Evolutionary conservation across 2,888 invertebrate genomes (phyloP), one percentile per base, ranked within the genome.

Genomic region (Eretmocerus hayati): DNA sequence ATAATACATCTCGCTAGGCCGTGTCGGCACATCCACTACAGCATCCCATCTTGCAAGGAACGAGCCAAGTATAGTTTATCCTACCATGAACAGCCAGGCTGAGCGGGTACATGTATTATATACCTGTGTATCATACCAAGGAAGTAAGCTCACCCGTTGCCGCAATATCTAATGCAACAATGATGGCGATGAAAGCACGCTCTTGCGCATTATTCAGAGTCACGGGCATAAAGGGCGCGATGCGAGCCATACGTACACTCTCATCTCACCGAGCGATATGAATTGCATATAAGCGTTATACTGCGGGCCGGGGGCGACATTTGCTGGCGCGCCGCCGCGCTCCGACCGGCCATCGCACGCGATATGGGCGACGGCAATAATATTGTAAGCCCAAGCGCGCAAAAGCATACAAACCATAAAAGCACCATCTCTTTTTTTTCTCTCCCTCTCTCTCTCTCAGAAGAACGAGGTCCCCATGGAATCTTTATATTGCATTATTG

Each of bases 401-500:
- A 20, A 31, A 36, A 43, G 40, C 26, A 21, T 45, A 43, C 45
- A 48, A 45, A 13, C 56, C 52, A 48, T 47, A 48, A 56, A 58
- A 56, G 53, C 56, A 23, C 5, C 31, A 9, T 32, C n/a, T 2
- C 19, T 16, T n/a, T 23, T 21, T n/a, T n/a, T n/a, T n/a, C n/a
- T n/a, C n/a, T n/a, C n/a, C n/a, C n/a, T n/a, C n/a, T n/a, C n/a
- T n/a, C n/a, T n/a, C n/a, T n/a, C n/a, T n/a, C n/a, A n/a, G n/a
- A n/a, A n/a, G 8, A 9, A n/a, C n/a, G 20, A 20, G 11, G 19
- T 41, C 60, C 63, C 62, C 61, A 61, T 61, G 64, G 65, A 66
- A 67, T 67, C 65, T 69, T 67, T 67, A 64, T 66, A 63, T 63
- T 62, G 63, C 62, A 62, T 68, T 69, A 69, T 69, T 69, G 62